A percentile compares a stretch with the other conserved stretches of the same genome.
Evolutionary conservation across 1,140 invertebrate genomes (phyloP).

Genomic region (Drosophila pseudoobscura): DNA sequence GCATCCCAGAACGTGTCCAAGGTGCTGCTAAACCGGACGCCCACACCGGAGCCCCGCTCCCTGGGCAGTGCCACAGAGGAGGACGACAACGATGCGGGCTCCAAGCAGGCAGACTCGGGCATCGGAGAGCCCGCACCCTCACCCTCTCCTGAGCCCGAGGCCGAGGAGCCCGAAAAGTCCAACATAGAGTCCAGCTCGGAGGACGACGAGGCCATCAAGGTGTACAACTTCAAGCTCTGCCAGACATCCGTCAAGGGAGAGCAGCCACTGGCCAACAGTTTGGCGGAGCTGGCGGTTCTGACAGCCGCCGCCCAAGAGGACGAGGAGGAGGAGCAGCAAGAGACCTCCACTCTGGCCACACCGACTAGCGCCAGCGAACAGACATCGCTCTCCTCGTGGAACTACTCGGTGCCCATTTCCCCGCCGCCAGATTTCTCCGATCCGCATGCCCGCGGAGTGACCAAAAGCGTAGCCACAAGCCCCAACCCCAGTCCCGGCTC

Average conservation of each 20-base stretch:
- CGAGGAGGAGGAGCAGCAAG: slow-evolving; percentile 1
- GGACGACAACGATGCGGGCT: slow-evolving; percentile 63
- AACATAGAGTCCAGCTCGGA: slow-evolving; percentile 78
- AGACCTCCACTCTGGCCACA: slow-evolving; percentile 25
- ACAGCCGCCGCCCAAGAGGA: slow-evolving; percentile 8
- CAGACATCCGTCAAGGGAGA: slow-evolving; percentile 64
- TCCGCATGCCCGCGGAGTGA: slow-evolving; percentile 3
- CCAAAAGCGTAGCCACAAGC: slow-evolving; percentile 19
- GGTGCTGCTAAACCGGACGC: slow-evolving; percentile 72
- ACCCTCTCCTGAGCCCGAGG: slow-evolving; percentile 54
- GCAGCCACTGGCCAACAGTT: slow-evolving; percentile 30
- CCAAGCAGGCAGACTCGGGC: slow-evolving; percentile 77
- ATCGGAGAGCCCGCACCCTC: slow-evolving; percentile 74
- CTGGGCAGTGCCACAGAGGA: slow-evolving; percentile 61
- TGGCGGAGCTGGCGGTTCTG: slow-evolving; percentile 58
- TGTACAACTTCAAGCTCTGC: slow-evolving; percentile 81
- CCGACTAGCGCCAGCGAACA: slow-evolving; percentile 53
- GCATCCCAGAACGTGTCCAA: slow-evolving; percentile 64
- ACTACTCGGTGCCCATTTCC: slow-evolving; percentile 75
- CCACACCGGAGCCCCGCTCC: slow-evolving; percentile 77
- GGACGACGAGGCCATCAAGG: slow-evolving; percentile 79
- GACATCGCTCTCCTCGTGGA: slow-evolving; percentile 72
- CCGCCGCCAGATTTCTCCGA: slow-evolving; percentile 81
- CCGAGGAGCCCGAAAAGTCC: slow-evolving; percentile 37
- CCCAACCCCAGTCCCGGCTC: slow-evolving; percentile 42